Evolutionary conservation across 2,113 vertebrate species (phyloP).

Genomic region (Grus americana): DNA sequence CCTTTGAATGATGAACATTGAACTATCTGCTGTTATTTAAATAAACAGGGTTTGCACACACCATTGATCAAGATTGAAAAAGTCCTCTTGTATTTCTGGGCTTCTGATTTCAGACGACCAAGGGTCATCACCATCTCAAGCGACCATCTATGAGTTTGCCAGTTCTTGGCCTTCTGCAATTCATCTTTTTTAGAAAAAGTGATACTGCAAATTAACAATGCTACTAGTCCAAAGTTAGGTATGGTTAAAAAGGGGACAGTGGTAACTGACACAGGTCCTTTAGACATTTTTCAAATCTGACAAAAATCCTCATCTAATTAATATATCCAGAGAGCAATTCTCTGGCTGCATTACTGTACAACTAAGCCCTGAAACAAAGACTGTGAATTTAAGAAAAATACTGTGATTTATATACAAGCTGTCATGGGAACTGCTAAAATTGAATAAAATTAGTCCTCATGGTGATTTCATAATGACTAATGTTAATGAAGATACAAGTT

Average conservation of each 20-base stretch:
- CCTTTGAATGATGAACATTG: conserved; percentile 17
- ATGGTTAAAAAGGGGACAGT: not conserved
- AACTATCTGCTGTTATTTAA: conserved; percentile 44
- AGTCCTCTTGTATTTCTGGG: conserved; percentile 13
- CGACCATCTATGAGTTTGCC: not conserved
- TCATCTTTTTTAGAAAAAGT: not conserved
- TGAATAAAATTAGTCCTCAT: not conserved
- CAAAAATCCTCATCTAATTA: not conserved
- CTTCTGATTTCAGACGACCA: conserved; percentile 17
- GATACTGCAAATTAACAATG: not conserved
- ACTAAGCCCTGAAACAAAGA: not conserved
- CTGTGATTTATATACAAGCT: not conserved
- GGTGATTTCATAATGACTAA: not conserved
- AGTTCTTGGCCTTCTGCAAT: not conserved
- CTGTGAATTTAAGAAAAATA: not conserved
- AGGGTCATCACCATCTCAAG: not conserved
- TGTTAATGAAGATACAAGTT: not conserved
- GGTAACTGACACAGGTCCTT: not conserved
- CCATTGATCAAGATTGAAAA: not conserved
- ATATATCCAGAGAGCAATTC: not conserved
- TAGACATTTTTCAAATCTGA: not conserved
- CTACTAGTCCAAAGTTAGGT: not conserved
- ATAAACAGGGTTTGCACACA: conserved; percentile 2
- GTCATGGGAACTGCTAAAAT: not conserved
- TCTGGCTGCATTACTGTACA: not conserved